A percentile compares a stretch with the other conserved stretches of the same genome.
phyloP scores from a whole-genome alignment of 1,140 invertebrate genomes.

The Lepidurus packardi region DNA sequence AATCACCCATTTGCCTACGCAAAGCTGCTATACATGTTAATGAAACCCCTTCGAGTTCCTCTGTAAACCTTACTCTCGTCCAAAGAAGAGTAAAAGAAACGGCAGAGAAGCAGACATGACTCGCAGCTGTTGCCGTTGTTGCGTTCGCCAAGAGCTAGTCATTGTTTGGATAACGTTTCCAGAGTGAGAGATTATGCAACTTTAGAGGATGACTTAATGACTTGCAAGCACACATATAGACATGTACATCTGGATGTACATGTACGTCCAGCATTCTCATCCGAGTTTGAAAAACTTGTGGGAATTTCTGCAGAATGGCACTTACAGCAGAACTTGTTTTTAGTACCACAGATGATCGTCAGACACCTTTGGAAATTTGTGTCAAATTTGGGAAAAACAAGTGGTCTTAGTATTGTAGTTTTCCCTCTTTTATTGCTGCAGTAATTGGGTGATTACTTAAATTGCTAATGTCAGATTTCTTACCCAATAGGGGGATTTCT shows the following conservation, averaged over 20 bases:
- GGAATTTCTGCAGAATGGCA: no score
- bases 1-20: not conserved
- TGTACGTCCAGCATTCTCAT: not conserved
- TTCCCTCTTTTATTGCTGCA: no score
- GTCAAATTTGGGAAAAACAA: no score
- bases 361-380: no score
- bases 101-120: not conserved
- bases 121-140: not conserved
- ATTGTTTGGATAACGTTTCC: slow-evolving; percentile 6
- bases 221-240: not conserved
- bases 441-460: no score
- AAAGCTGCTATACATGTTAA: not conserved
- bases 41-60: not conserved
- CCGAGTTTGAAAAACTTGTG: no score
- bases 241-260: not conserved
- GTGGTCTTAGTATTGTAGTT: no score
- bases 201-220: not conserved
- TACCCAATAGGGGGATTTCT: no score
- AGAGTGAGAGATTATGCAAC: not conserved
- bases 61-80: not conserved
- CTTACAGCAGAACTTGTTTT: no score
- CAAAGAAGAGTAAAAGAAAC: not conserved
- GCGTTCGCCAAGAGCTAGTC: not conserved
- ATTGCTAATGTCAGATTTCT: no score
- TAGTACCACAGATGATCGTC: no score